Evolutionary conservation across 92 coral and sea anemone genomes (phyloP).

Genomic region (Muricea muricata): DNA sequence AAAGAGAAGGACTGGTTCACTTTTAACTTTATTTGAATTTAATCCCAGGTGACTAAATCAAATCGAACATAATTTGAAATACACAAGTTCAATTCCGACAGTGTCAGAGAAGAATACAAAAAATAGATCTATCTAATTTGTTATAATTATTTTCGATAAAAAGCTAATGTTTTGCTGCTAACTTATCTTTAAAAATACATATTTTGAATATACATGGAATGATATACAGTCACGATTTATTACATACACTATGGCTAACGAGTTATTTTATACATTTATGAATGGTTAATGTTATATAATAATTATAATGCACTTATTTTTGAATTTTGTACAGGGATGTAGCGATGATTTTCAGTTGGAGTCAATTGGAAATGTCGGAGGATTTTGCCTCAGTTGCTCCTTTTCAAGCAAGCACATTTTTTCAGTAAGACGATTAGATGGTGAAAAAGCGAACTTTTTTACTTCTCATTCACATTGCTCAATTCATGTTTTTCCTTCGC

Average conservation of each 20-base stretch:
- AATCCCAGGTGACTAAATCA: not conserved
- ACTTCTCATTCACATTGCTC: no score
- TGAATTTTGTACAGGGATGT: no score
- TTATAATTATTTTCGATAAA: not conserved
- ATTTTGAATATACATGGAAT: conserved; percentile 8
- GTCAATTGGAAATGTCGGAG: no score
- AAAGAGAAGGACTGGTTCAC: no score
- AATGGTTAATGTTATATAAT: not conserved
- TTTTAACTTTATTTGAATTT: not conserved
- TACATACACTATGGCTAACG: not conserved
- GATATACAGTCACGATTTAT: not conserved
- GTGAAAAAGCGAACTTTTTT: no score
- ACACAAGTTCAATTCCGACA: not conserved
- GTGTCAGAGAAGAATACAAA: not conserved
- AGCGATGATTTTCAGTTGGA: no score
- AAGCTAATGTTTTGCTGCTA: not conserved
- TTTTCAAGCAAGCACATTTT: no score
- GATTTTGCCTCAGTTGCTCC: no score
- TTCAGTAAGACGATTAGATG: no score
- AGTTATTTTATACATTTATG: not conserved
- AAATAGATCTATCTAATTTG: not conserved
- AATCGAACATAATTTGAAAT: not conserved
- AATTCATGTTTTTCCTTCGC: no score
- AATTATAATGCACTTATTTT: not conserved
- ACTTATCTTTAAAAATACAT: not conserved